Base-by-base conservation (phyloP, 1,140 invertebrate genomes). In the Pararge aegeria region DNA sequence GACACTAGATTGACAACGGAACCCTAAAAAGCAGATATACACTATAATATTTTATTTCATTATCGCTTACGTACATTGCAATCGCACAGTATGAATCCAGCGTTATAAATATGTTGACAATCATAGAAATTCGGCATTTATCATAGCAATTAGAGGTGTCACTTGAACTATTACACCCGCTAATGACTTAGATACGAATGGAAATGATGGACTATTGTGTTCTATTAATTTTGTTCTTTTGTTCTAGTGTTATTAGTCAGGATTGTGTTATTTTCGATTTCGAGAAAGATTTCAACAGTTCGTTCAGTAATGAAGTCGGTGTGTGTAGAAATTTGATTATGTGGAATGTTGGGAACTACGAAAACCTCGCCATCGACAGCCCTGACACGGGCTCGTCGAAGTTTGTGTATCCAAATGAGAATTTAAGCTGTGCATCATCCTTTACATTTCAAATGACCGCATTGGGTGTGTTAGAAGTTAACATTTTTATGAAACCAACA, bases 261-360 rank as follows among this genome's bases (percentile, higher is more conserved):
- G 60, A 66, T 9, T 80, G 78, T 62, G 46, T 73, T 2, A 57
- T 54, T n/a, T 76, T 70, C 51, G 66, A 72, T 42, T 80, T 81
- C 44, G 76, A 81, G 54, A 48, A 66, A 15, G 65, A 64, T 2
- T 73, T 68, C 18, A 61, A 68, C 4, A 49, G 40, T 21, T 37
- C 55, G 2, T 72, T 77, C 29, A 66, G 40, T 52, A 66, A 68
- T 55, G 56, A 66, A 19, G 27, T 30, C 40, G 55, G 59, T 10
- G 51, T 73, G 9, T 80, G 77, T 53, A 6, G 2, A 13, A 55
- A 55, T 24, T 57, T 55, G 42, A 13, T 20, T 0, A 68, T 61
- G 57, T 80, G 77, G 77, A 51, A 55, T 10, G 2, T 68, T 9
- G 66, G 63, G 10, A 46, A 51, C 16, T 80, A 75, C 19, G 37